Evolutionary conservation across 2,888 invertebrate genomes (phyloP).

Genomic region (Pelosia muscerda): DNA sequence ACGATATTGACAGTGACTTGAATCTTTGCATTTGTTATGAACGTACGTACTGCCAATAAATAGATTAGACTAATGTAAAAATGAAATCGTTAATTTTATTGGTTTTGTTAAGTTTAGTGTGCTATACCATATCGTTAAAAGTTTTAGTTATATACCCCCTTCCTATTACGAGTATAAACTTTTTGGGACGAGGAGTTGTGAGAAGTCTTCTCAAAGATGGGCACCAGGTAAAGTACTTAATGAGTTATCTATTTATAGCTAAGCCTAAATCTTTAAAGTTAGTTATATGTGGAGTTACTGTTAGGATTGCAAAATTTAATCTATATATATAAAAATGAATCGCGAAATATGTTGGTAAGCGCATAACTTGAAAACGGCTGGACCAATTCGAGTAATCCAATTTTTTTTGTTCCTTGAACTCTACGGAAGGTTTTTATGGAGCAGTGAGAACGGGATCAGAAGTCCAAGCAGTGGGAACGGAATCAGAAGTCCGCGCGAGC

Average conservation of each 20-base stretch:
- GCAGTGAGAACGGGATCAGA: no score
- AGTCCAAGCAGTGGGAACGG: no score
- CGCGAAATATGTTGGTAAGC: no score
- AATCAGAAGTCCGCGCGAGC: no score
- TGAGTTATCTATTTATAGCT: background rate
- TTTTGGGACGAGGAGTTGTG: conserved; percentile 29
- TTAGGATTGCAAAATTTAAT: no score
- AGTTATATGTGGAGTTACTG: no score
- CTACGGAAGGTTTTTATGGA: no score
- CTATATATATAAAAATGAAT: no score
- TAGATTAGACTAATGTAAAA: conserved; percentile 2
- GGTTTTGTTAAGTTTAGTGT: conserved; percentile 5
- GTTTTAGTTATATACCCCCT: conserved; percentile 29
- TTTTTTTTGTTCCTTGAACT: no score
- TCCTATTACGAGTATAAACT: conserved; percentile 25
- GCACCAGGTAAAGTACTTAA: conserved; percentile 11
- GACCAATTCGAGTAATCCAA: no score
- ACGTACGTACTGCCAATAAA: background rate
- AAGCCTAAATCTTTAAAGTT: no score
- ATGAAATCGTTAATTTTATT: conserved; percentile 5
- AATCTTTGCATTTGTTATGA: background rate
- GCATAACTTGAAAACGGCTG: no score
- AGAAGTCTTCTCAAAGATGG: conserved; percentile 31
- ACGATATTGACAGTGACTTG: conserved; percentile 2
- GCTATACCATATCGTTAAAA: conserved; percentile 17